A percentile compares a stretch with the other conserved stretches of the same genome.
phyloP scores from a whole-genome alignment of 53 echinoderm and acorn worm genomes.

The Echinarachnius parma region DNA sequence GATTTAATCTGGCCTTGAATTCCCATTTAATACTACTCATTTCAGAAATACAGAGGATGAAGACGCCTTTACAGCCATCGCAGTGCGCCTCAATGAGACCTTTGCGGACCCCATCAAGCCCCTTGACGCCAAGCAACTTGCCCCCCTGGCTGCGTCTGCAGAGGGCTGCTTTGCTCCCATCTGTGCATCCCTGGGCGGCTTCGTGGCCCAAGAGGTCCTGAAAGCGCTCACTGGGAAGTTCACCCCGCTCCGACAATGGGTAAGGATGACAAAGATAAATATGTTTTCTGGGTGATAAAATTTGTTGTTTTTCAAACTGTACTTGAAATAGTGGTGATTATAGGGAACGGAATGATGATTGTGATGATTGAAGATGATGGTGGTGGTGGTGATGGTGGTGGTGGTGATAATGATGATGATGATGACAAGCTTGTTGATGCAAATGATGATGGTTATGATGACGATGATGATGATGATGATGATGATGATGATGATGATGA shows the following conservation, averaged over 20 bases:
- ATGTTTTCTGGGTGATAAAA: too few relatives aligned
- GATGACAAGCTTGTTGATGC: too few relatives aligned
- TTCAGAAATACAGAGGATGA: conserved; percentile 37
- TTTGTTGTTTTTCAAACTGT: too few relatives aligned
- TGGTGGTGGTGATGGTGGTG: too few relatives aligned
- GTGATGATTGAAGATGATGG: too few relatives aligned
- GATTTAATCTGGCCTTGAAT: background rate
- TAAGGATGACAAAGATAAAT: too few relatives aligned
- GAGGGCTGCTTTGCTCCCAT: conserved; percentile 86
- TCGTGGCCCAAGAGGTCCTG: conserved; percentile 89
- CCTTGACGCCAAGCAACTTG: conserved; percentile 48
- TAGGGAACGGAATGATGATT: too few relatives aligned
- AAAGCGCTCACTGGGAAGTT: conserved; percentile 98
- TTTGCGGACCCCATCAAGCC: conserved; percentile 52
- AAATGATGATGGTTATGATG: too few relatives aligned
- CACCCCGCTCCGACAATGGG: conserved; percentile 95
- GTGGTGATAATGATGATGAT: conserved; percentile 2
- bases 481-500: conserved; percentile 1
- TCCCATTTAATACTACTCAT: background rate
- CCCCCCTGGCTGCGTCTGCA: conserved; percentile 55
- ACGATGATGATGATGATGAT: conserved; percentile 3
- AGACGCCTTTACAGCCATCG: conserved; percentile 47
- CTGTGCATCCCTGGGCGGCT: conserved; percentile 84
- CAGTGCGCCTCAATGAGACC: conserved; percentile 59
- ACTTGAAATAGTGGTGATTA: too few relatives aligned